A percentile compares a stretch with the other conserved stretches of the same genome.
Conservation (phyloP, 2,888 invertebrate genomes). For the Nudaria mundana region DNA sequence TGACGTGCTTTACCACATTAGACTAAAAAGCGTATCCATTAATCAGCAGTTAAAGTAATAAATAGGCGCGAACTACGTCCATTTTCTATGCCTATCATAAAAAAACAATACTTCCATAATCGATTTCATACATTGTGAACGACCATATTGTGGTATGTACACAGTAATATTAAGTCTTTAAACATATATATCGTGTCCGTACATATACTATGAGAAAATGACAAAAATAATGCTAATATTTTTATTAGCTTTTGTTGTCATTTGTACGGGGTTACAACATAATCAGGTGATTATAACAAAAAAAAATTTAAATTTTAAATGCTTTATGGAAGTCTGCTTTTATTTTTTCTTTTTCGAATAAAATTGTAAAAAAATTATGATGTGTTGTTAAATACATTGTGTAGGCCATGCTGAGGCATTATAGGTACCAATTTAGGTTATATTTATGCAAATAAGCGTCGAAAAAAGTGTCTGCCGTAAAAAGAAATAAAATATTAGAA, state of each 20-base stretch:
- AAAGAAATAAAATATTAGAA: too few species aligned
- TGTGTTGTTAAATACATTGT: not conserved
- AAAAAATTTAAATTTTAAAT: not conserved
- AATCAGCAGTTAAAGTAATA: conserved; percentile 39
- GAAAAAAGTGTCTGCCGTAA: too few species aligned
- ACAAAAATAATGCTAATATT: conserved; percentile 1
- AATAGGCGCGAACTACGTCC: conserved; percentile 15
- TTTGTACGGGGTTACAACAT: not conserved
- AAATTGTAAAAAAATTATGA: too few species aligned
- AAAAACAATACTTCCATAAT: conserved; percentile 21
- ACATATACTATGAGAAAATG: conserved; percentile 4
- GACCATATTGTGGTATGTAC: conserved; percentile 6
- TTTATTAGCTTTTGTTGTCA: not conserved
- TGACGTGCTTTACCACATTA: too few species aligned
- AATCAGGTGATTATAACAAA: conserved; percentile 3
- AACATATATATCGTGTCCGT: conserved; percentile 1
- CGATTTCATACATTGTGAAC: conserved; percentile 21
- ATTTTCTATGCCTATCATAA: conserved; percentile 27
- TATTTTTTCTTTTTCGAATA: too few species aligned
- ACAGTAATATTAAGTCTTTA: conserved; percentile 2
- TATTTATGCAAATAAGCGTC: too few species aligned
- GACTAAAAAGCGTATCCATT: conserved; percentile 36
- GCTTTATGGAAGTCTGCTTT: not conserved
- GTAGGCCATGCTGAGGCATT: too few species aligned
- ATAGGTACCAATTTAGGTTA: too few species aligned